Conservation (phyloP, 2,113 vertebrate genomes). For the Hypocryptadius cinnamomeus region DNA sequence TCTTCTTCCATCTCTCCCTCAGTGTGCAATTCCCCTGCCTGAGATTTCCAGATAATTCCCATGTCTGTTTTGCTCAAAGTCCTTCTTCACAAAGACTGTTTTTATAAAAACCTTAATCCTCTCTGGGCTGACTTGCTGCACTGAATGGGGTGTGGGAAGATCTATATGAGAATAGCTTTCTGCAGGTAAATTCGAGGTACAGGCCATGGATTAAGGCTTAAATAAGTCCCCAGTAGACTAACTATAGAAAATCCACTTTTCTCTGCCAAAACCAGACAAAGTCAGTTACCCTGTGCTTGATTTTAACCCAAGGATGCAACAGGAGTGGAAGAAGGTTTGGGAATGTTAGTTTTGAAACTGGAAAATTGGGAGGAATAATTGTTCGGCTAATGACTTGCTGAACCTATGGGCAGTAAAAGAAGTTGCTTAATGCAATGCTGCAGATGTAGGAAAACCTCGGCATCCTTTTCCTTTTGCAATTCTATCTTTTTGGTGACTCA, state of each 20-base stretch:
- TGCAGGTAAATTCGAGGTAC: not conserved
- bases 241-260: not conserved
- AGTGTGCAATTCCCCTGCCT: not conserved
- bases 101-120: not conserved
- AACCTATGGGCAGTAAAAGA: not conserved
- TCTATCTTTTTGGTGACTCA: conserved; percentile 3
- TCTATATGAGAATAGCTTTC: not conserved
- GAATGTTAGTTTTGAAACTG: not conserved
- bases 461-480: not conserved
- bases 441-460: not conserved
- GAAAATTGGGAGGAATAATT: not conserved
- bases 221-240: not conserved
- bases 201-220: not conserved
- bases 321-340: not conserved
- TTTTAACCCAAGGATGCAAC: not conserved
- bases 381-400: not conserved
- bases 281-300: not conserved
- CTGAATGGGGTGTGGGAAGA: not conserved
- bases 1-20: not conserved
- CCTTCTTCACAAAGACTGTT: not conserved
- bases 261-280: not conserved
- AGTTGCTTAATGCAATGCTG: not conserved
- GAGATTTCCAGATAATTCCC: not conserved
- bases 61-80: not conserved
- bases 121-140: not conserved